Base-by-base conservation (phyloP, 1,140 invertebrate species). In the Neuroterus valhalla region DNA sequence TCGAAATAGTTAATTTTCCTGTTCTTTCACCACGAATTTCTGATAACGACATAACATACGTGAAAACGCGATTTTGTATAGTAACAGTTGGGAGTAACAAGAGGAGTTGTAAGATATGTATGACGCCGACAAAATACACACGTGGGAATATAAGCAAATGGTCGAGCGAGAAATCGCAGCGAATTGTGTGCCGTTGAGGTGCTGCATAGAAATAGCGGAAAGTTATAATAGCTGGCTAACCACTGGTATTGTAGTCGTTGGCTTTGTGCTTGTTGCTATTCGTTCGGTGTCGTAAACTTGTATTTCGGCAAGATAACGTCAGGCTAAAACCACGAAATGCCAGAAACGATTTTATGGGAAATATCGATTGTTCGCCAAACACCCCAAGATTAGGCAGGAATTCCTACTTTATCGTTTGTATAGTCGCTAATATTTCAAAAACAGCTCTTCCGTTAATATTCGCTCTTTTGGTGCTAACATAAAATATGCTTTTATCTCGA, bases 201-300 rank as follows among this genome's bases (percentile, higher is more conserved):
- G 38, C 71, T 52, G 71, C 66, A 75, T 76, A 70, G 77, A 78
- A 78, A 72, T 75, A 23, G 68, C 66, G 48, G 70, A 74, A 78
- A 78, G 74, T 78, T 78, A 78, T 78, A 78, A 78, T 78, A 71
- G 77, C 62, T 38, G 66, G 66, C 70, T 73, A 76, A 76, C 77
- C 68, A 38, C 71, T 31, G 68, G 69, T 42, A 78, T 72, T 67
- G 17, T 73, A 62, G 21, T 66, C 50, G 38, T 52, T 67, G 52
- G 38, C 70, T 70, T 70, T 70, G 62, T 46, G 48, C 17, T 43
- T 38, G 26, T 19, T 68, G 45, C 48, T 72, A 66, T 78, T 70
- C 68, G 68, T 77, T 73, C 71, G 38, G 14, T 31, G 50, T 78
- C 70, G 73, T 72, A 72, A 78, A 78, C 55, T 75, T 52, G 45